Evolutionary conservation across 92 coral and sea anemone species (phyloP), one percentile per base, ranked within the genome.

Genomic region (Siderastrea radians): DNA sequence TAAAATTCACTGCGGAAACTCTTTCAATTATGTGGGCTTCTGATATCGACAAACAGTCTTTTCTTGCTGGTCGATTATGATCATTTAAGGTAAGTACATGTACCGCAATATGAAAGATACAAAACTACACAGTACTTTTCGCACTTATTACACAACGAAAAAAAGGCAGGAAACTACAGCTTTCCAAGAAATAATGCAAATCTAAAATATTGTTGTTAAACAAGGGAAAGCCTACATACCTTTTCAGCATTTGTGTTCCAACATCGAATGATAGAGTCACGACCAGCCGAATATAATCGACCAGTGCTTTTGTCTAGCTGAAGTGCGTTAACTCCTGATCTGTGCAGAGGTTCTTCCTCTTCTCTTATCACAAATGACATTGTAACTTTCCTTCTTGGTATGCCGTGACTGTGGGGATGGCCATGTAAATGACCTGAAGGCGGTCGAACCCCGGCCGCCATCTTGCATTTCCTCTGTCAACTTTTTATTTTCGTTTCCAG

Each of bases 381-480:
- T 7, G 96, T 93, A 85, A 93, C 96, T 88, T 95, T 96, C 75
- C 97, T 90, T 77, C 98, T 92, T 16, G 94, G 89, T 58, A 78
- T 67, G 9, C 93, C 64, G 68, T 93, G 96, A 26, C 62, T 78
- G 82, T 86, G 92, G 10, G 95, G 87, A 60, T 91, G 97, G 17
- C 68, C 67, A 61, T 88, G 91, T 38, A 94, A 91, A 19, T 92
- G 90, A 60, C 86, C 85, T 44, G 96, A 93, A 55, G 93, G 58
- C 10, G 92, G 98, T 91, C 99, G 91, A 61, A 74, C 68, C 43
- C 98, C 91, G 86, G 96, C 98, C 98, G 99, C 99, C 99, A 96
- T 96, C 92, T 95, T 96, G 94, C 85, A 81, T 69, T 69, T 68
- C 70, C 52, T 55, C 78, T 82, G 78, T 70, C 86, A 82, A 69